Evolutionary conservation across 2,797 vertebrate genomes (phyloP), one percentile per base, ranked within the genome.

Genomic region (Triplophysa yarkandensis): DNA sequence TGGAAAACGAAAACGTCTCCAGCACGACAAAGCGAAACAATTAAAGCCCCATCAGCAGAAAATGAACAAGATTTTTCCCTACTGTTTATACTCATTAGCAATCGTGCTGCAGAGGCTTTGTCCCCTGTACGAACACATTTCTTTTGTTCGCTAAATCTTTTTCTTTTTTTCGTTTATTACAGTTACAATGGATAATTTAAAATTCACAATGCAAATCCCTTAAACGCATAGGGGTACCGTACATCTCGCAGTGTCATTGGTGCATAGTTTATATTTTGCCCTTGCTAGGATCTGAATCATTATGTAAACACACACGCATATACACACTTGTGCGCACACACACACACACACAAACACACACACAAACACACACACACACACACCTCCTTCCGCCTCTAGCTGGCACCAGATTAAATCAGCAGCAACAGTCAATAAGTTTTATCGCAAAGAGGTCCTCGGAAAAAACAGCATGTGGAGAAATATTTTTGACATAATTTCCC

Each of bases 51-150:
- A 87, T 85, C 77, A 82, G 83, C 76, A 58, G 64, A 54, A 68
- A 88, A 83, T 58, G 28, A 58, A 58, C 16, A 4, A 32, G 76
- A 79, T 83, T 85, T 68, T 82, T 74, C 78, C 78, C 73, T 60
- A 73, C 68, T 82, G 83, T 84, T 87, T 83, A 82, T 86, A 74
- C 77, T 87, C 73, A 86, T 87, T 86, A 87, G 77, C 72, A 77
- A 82, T 83, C 77, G 82, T 46, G 71, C 73, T 68, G 44, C 63
- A 82, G 71, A 60, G 41, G 71, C 70, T 69, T 83, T 66, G 80
- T 74, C 39, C 23, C 50, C 16, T 70, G 75, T 76, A 41, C 41
- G 41, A 61, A 60, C 68, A 77, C 48, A 75, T 71, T 72, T 72
- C 66, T 80, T 83, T 78, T 73, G 74, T 76, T 83, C 63, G 21